phyloP scores from a whole-genome alignment of 2,888 invertebrate species.

The Euphydryas editha region DNA sequence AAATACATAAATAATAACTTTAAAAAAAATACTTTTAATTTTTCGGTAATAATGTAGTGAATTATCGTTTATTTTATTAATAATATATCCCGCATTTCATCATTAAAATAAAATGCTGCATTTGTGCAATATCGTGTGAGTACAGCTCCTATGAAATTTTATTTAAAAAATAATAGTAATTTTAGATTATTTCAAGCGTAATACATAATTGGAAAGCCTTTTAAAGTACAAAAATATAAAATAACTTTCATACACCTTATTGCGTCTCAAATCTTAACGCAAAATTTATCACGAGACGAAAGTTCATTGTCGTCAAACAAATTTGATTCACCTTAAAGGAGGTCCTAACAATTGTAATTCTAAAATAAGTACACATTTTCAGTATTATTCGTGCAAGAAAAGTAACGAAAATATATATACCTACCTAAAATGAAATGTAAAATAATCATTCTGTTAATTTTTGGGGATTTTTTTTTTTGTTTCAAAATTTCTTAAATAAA shows the following conservation, averaged over 20 bases:
- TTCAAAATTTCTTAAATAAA: too few species aligned
- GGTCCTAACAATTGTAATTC: not conserved
- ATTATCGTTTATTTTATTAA: too few species aligned
- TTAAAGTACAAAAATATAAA: not conserved
- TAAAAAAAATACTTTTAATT: too few species aligned
- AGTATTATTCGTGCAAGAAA: too few species aligned
- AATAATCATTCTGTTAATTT: too few species aligned
- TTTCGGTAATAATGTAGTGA: too few species aligned
- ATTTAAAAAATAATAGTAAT: not conserved
- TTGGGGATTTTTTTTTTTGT: too few species aligned
- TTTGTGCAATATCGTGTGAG: not conserved
- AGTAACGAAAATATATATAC: too few species aligned
- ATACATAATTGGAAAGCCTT: not conserved
- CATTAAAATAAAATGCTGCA: too few species aligned
- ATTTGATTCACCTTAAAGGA: constrained; percentile 26
- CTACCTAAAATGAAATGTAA: too few species aligned
- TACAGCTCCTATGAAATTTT: not conserved
- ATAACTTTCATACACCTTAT: constrained; percentile 6
- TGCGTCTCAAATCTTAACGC: constrained; percentile 3
- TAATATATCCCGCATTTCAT: too few species aligned
- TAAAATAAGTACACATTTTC: not conserved
- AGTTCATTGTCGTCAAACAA: constrained; percentile 28
- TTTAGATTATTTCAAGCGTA: not conserved
- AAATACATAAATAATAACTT: too few species aligned
- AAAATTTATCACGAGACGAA: constrained; percentile 7